These are phyloP conservation scores for Plagodis pulveraria DNA, from an alignment of 2,888 invertebrate genomes.

Conservation along the genomic window DNA sequence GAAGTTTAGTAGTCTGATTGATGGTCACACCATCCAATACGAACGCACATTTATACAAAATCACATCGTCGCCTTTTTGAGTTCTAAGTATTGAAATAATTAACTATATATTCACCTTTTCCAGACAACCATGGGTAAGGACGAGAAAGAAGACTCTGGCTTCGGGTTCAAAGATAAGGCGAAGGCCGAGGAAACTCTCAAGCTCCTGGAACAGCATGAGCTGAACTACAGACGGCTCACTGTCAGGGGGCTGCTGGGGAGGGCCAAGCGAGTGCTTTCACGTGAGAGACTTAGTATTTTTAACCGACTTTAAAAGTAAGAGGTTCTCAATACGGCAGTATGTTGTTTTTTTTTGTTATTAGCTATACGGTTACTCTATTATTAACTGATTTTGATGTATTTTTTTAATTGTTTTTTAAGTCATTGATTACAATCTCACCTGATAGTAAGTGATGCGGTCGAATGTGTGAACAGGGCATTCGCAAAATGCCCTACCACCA, in stretches of 20 bases:
- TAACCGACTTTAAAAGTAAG: background rate
- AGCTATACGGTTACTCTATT: too few species aligned
- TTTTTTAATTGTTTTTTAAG: too few species aligned
- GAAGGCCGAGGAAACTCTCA: constrained; percentile 88
- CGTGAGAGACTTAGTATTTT: constrained; percentile 42
- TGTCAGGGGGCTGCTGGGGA: constrained; percentile 80
- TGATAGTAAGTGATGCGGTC: too few species aligned
- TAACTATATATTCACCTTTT: constrained; percentile 14
- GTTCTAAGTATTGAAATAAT: background rate
- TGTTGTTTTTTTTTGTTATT: too few species aligned
- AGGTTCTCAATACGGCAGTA: background rate
- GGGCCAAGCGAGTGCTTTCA: constrained; percentile 59
- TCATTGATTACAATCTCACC: too few species aligned
- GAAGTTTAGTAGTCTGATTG: too few species aligned
- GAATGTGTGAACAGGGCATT: too few species aligned
- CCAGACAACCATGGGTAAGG: constrained; percentile 72
- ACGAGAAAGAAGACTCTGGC: constrained; percentile 85
- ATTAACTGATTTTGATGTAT: too few species aligned
- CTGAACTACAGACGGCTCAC: constrained; percentile 87
- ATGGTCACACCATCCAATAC: too few species aligned
- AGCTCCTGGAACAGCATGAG: constrained; percentile 86
- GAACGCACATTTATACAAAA: too few species aligned
- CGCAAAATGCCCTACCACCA: too few species aligned
- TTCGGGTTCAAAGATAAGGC: constrained; percentile 90
- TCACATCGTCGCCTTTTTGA: too few species aligned